Percentiles rank a stretch among this genome's conserved stretches.
Conservation (phyloP, 2,888 invertebrate species). For the Himalopsyche kuldschensis region DNA sequence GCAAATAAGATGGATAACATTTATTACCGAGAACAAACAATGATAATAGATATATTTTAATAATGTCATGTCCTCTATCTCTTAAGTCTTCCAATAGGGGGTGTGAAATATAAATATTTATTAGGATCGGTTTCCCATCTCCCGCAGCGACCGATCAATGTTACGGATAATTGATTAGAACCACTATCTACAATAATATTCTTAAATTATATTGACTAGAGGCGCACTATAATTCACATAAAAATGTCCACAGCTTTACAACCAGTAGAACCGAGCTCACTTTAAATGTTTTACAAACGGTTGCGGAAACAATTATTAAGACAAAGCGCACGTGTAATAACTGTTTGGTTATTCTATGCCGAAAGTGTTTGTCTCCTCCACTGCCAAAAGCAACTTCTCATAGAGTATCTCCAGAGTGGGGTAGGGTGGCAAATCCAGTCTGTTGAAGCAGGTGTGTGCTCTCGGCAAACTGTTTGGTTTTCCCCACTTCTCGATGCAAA, state of each 20-base stretch:
- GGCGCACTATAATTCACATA: constrained; percentile 34
- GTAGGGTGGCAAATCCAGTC: constrained; percentile 94
- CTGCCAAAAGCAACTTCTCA: constrained; percentile 89
- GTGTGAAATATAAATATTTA: background rate
- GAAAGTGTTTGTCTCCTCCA: constrained; percentile 95
- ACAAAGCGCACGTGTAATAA: constrained; percentile 23
- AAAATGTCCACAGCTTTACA: constrained; percentile 5
- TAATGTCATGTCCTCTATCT: background rate
- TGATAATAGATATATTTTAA: constrained; percentile 16
- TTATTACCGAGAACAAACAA: constrained; percentile 35
- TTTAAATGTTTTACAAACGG: constrained; percentile 3
- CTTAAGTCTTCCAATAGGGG: background rate
- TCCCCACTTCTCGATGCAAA: constrained; percentile 98
- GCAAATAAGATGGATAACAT: constrained; percentile 36
- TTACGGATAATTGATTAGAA: background rate
- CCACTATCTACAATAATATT: constrained; percentile 18
- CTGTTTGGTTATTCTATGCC: constrained; percentile 78
- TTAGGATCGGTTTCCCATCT: background rate
- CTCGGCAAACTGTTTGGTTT: constrained; percentile 90
- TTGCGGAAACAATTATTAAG: constrained; percentile 7
- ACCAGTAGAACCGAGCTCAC: constrained; percentile 9
- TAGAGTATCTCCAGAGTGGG: constrained; percentile 87
- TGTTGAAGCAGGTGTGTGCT: constrained; percentile 97
- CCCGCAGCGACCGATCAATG: background rate
- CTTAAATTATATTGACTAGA: constrained; percentile 40